These are phyloP conservation scores for Zophobas atratus DNA, from an alignment of 1,140 invertebrate genomes.

Conservation along the genomic window DNA sequence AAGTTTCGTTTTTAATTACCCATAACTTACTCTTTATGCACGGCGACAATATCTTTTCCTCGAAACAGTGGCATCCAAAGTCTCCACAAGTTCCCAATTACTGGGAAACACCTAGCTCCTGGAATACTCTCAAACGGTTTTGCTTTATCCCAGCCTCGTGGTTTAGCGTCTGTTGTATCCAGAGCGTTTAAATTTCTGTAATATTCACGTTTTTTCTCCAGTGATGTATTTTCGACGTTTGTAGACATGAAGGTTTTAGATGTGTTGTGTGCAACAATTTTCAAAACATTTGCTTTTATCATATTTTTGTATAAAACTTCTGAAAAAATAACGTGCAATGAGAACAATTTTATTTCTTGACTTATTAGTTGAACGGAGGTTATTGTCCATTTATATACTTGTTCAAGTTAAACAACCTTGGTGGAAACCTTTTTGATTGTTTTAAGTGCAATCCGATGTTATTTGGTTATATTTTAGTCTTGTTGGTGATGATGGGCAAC, in stretches of 20 bases:
- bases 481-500: too few species aligned
- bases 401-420: too few species aligned
- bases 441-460: too few species aligned
- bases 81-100: slow-evolving; percentile 68
- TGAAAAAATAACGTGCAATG: too few species aligned
- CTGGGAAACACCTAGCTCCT: slow-evolving; percentile 67
- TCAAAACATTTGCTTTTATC: not conserved
- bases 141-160: slow-evolving; percentile 60
- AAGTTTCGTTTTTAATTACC: too few species aligned
- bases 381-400: too few species aligned
- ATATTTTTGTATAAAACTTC: slow-evolving; percentile 58
- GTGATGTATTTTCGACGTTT: not conserved
- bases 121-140: slow-evolving; percentile 70
- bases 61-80: slow-evolving; percentile 56
- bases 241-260: slow-evolving; percentile 8
- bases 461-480: too few species aligned
- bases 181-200: slow-evolving; percentile 13
- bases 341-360: too few species aligned
- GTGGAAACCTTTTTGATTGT: too few species aligned
- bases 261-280: not conserved
- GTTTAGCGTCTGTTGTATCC: slow-evolving; percentile 37
- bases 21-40: slow-evolving; percentile 49
- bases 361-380: too few species aligned
- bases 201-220: slow-evolving; percentile 9
- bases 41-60: slow-evolving; percentile 46